Evolutionary conservation across 2,113 vertebrate genomes (phyloP), one percentile per base, ranked within the genome.

Genomic region (Stictonetta naevosa): DNA sequence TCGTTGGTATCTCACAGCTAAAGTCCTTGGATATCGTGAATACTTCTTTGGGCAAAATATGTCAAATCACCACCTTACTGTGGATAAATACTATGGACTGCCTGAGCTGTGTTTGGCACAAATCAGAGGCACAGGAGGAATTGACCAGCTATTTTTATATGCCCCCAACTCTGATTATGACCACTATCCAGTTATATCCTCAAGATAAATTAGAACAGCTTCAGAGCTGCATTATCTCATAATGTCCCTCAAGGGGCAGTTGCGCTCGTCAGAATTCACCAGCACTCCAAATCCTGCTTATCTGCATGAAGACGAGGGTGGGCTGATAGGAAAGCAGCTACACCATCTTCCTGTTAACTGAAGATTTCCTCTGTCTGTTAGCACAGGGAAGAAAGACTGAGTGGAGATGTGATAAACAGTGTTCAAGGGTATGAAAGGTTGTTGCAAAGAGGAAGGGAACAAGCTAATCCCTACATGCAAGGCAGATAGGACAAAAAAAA

Each of bases 291-390:
- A 96, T 96, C 88, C 92, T 56, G n/a, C 88, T 96, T 96, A 95
- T 96, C 93, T 93, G 69, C 9, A 28, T 75, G 86, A 88, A 93
- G 86, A 44, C 8, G 12, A 91, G 93, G 92, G 95, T 96, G 95
- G 90, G 79, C 92, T 96, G 95, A 95, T 97, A 96, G 73, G 73
- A 93, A 93, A 58, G 76, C 90, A 93, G 88, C 90, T 89, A 90
- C 80, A 95, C 86, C 96, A 95, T 93, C 90, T 92, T 93, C 69
- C 58, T 76, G 88, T 62, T 88, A 95, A 94, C 83, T 87, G 93
- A 72, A 83, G 92, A 87, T 95, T 96, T 96, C 93, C 86, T 92
- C 91, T 0, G 0, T 68, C 91, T 95, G 93, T 95, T 96, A 93
- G 81, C 88, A 84, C 60, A 0, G 74, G 34, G 77, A 82, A 84